These are phyloP conservation scores for Scalopus aquaticus DNA, from an alignment of 2,113 vertebrate species.

Conservation along the genomic window DNA sequence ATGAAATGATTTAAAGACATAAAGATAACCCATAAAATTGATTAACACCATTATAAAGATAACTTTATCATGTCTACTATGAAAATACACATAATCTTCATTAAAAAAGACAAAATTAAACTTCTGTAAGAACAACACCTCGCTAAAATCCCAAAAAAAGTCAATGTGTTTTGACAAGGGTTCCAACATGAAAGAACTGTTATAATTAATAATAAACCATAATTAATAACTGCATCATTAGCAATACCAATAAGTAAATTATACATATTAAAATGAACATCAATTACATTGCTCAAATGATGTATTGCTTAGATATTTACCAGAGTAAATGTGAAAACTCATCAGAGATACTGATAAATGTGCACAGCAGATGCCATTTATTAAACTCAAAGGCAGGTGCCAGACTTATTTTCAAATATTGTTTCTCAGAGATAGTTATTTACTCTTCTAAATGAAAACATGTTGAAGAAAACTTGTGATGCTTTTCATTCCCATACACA, in stretches of 20 bases:
- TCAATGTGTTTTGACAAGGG: background rate
- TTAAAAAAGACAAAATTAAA: background rate
- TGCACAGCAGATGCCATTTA: background rate
- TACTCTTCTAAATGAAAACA: constrained; percentile 38
- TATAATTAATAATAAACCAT: constrained; percentile 9
- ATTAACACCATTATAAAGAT: background rate
- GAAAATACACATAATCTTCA: background rate
- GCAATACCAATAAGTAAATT: constrained; percentile 25
- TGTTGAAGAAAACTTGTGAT: background rate
- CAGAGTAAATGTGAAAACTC: background rate
- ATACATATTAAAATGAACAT: background rate
- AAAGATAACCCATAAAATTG: background rate
- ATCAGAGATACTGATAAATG: background rate
- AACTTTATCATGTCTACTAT: background rate
- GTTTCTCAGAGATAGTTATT: constrained; percentile 42
- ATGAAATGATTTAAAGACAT: background rate
- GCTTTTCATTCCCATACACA: background rate
- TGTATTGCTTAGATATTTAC: constrained; percentile 5
- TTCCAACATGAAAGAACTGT: constrained; percentile 12
- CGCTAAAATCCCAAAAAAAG: background rate
- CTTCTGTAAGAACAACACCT: background rate
- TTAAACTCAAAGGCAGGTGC: constrained; percentile 32
- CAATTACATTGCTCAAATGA: background rate
- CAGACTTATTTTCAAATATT: constrained; percentile 43
- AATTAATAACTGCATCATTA: constrained; percentile 52